A percentile compares a stretch with the other conserved stretches of the same genome.
phyloP scores from a whole-genome alignment of 2,113 vertebrate genomes.

The Motacilla alba region DNA sequence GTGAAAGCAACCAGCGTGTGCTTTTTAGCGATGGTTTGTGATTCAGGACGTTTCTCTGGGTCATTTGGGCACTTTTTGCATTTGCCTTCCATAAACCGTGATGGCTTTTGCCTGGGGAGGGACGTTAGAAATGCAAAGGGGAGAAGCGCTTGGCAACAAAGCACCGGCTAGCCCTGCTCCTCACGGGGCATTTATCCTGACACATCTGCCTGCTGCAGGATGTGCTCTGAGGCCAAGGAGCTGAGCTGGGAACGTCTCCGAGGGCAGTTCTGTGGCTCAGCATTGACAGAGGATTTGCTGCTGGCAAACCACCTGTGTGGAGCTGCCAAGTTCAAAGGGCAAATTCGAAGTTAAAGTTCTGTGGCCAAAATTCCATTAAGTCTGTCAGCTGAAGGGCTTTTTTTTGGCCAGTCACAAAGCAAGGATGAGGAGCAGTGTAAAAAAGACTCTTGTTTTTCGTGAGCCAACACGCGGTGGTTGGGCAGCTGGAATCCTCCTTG shows the following conservation, averaged over 20 bases:
- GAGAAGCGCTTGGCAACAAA: not conserved
- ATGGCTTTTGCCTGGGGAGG: not conserved
- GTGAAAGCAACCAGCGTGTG: not conserved
- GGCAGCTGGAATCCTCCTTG: not conserved
- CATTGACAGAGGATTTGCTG: not conserved
- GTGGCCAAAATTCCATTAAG: not conserved
- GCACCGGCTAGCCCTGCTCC: too few species aligned
- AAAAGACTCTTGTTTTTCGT: rapidly evolving
- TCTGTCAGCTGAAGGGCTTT: not conserved
- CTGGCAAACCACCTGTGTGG: rapidly evolving
- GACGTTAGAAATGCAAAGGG: not conserved
- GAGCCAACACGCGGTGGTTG: rapidly evolving
- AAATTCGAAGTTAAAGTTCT: too few species aligned
- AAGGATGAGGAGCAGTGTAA: not conserved
- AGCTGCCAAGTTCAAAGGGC: not conserved
- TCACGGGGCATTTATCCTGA: rapidly evolving
- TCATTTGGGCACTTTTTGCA: not conserved
- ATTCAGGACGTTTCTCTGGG: not conserved
- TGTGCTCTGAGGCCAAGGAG: not conserved
- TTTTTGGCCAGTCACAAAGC: not conserved
- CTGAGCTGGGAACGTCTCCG: not conserved
- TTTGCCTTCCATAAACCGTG: not conserved
- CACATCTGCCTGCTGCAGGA: not conserved
- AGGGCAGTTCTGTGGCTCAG: rapidly evolving
- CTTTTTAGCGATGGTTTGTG: not conserved